These are phyloP conservation scores for Rhinopithecus roxellana DNA, from an alignment of 2,113 vertebrate genomes.

Conservation along the genomic window DNA sequence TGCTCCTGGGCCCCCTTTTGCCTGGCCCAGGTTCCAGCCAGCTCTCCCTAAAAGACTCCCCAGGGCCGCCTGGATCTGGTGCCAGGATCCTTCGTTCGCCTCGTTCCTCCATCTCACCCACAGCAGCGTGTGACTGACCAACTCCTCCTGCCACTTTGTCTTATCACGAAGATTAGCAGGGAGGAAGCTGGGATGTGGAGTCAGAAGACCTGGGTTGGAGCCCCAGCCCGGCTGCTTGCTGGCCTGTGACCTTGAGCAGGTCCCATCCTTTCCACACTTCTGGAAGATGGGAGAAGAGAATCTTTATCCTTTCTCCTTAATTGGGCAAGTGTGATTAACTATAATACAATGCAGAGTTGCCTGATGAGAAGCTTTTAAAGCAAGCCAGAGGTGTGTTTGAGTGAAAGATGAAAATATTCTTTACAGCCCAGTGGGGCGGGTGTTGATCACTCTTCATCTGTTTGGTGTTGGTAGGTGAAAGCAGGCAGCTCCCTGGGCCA, in stretches of 20 bases:
- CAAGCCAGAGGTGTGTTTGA: conserved; percentile 13
- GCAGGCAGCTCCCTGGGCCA: neutral
- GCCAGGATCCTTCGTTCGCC: neutral
- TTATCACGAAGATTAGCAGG: conserved; percentile 55
- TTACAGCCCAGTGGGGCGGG: neutral
- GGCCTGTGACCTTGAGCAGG: conserved; percentile 56
- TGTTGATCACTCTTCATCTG: neutral
- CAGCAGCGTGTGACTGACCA: conserved; percentile 20
- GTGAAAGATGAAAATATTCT: conserved; percentile 2
- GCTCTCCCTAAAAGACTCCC: neutral
- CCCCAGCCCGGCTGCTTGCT: neutral
- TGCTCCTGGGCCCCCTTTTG: neutral
- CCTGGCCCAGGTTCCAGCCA: neutral
- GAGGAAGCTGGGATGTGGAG: neutral
- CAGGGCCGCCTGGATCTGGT: neutral
- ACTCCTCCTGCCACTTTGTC: neutral
- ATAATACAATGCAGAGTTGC: neutral
- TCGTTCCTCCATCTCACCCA: neutral
- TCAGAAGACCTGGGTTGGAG: neutral
- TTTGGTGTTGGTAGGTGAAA: neutral
- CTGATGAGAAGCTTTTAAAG: conserved; percentile 23
- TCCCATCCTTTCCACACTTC: neutral
- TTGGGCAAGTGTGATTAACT: neutral
- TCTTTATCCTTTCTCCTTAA: neutral
- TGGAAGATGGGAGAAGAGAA: neutral